Evolutionary conservation across 2,797 vertebrate species (phyloP), one percentile per base, ranked within the genome.

Genomic region (Tapera naevia): DNA sequence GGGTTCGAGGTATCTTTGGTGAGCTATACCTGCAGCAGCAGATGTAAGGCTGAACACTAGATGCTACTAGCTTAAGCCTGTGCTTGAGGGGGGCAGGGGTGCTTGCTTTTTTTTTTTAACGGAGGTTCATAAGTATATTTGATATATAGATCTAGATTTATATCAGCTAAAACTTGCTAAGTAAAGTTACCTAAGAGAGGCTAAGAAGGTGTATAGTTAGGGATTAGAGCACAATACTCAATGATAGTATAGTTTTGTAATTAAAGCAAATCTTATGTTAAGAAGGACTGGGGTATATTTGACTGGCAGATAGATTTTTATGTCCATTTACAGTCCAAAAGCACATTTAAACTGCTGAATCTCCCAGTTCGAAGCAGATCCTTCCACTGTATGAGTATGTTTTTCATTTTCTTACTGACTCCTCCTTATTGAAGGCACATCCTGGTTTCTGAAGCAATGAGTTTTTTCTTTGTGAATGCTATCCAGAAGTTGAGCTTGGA

Each of bases 81-180:
- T 8, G 23, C 72, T 84, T 33, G 7, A 45, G 17, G 16, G 18
- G 41, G 19, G 37, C 0, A 2, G 16, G 21, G 13, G 13, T n/a
- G 7, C 79, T 84, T 76, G 32, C 33, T 1, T 4, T 37, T 37
- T 41, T 21, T 32, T 35, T 50, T 50, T 35, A 10, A 83, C 32
- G 56, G 58, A 56, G 8, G 11, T 80, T 96, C 87, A 93, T 80
- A 78, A 91, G 91, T 92, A 86, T 86, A 81, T 95, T 96, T 95
- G 91, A 96, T 91, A 91, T 95, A 93, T 48, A 95, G 86, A 97
- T 96, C 79, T 69, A 93, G 95, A 90, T 91, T 97, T 94, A 16
- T 90, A 91, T 94, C 91, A 57, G 79, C 80, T 75, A 91, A 82
- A 48, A 79, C 53, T 78, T 80, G 67, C 89, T 95, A 93, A 96